phyloP scores from a whole-genome alignment of 2,888 invertebrate species.

The Hydropsyche betteni region DNA sequence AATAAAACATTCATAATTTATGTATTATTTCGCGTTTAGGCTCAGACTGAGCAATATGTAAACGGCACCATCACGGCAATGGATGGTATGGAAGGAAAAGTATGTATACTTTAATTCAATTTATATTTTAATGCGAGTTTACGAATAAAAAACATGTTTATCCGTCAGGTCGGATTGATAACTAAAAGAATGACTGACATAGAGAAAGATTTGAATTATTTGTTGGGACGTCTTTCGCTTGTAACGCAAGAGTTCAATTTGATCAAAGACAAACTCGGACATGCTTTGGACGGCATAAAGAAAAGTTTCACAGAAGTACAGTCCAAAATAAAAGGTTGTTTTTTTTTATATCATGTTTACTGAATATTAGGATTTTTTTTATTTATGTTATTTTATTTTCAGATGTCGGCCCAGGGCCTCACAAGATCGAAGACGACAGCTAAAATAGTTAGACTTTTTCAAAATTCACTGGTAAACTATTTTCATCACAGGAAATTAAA shows the following conservation, averaged over 20 bases:
- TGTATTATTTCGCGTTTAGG: constrained; percentile 59
- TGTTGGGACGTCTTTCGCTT: constrained; percentile 79
- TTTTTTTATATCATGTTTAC: neutral
- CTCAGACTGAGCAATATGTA: constrained; percentile 80
- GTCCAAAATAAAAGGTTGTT: constrained; percentile 58
- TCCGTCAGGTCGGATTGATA: constrained; percentile 74
- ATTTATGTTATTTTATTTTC: constrained; percentile 51
- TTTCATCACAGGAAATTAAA: neutral
- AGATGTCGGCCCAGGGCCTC: constrained; percentile 70
- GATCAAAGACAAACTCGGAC: constrained; percentile 79
- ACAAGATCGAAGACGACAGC: constrained; percentile 59
- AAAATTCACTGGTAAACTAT: neutral
- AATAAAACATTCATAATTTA: constrained; percentile 48
- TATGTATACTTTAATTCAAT: constrained; percentile 54
- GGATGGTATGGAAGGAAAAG: constrained; percentile 81
- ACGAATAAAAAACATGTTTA: constrained; percentile 1
- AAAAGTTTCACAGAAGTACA: constrained; percentile 72
- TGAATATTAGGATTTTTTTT: neutral
- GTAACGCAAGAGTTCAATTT: constrained; percentile 86
- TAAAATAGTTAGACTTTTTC: neutral
- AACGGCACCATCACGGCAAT: constrained; percentile 80
- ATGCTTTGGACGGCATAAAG: constrained; percentile 76
- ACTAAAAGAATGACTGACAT: constrained; percentile 80
- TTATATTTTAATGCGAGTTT: constrained; percentile 19
- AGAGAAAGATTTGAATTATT: constrained; percentile 82